Percentiles rank a stretch among this genome's conserved stretches.
phyloP scores from a whole-genome alignment of 2,797 vertebrate species.

The Lerista edwardsae region DNA sequence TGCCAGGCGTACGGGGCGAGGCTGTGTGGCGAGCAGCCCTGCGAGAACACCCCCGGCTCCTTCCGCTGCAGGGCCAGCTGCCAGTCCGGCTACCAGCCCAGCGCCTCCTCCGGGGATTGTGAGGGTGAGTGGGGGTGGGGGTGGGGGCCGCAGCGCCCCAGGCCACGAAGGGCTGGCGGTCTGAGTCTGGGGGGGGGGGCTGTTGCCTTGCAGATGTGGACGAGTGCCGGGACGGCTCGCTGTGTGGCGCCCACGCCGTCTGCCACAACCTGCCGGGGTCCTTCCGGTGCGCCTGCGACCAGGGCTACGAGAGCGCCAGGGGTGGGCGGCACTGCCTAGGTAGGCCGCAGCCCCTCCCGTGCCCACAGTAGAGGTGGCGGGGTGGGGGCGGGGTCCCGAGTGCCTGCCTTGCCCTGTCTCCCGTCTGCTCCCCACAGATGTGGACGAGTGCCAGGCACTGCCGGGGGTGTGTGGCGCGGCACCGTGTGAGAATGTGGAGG shows the following conservation, averaged over 20 bases:
- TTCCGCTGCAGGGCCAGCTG: conserved; percentile 83
- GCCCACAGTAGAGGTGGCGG: neutral
- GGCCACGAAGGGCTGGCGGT: too few relatives aligned
- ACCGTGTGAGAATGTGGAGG: conserved; percentile 85
- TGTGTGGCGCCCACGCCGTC: conserved; percentile 81
- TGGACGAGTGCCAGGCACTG: conserved; percentile 85
- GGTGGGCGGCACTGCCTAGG: conserved; percentile 81
- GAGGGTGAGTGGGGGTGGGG: conserved; percentile 74
- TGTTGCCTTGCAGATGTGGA: conserved; percentile 79
- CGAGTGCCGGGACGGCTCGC: conserved; percentile 82
- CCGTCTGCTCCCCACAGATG: conserved; percentile 72
- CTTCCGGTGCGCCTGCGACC: conserved; percentile 87
- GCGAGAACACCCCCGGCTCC: conserved; percentile 88
- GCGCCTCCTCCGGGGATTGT: conserved; percentile 71
- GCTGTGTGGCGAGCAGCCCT: conserved; percentile 80
- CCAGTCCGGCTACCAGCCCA: conserved; percentile 79
- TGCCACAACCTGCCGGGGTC: conserved; percentile 86
- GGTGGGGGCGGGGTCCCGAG: neutral
- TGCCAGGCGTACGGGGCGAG: conserved; percentile 76
- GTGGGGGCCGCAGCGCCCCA: neutral
- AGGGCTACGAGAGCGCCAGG: conserved; percentile 79
- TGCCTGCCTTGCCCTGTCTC: accelerated
- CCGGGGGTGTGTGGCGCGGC: conserved; percentile 84
- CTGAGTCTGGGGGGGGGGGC: neutral
- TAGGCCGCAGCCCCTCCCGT: conserved; percentile 54